These are phyloP conservation scores for Salvator merianae DNA, from an alignment of 2,113 vertebrate genomes.

Conservation along the genomic window DNA sequence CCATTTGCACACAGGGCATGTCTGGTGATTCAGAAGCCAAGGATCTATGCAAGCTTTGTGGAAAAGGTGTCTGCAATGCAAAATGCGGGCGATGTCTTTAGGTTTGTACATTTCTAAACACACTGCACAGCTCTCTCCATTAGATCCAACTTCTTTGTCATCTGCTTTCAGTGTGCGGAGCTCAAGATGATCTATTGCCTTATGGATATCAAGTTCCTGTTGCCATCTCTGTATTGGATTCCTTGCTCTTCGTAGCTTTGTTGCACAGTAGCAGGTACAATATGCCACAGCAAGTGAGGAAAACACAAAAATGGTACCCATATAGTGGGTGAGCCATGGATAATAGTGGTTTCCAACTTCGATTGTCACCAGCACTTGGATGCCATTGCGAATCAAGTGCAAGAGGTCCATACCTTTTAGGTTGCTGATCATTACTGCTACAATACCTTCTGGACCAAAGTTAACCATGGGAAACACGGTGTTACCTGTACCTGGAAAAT, in stretches of 20 bases:
- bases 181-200: conserved; percentile 72
- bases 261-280: conserved; percentile 69
- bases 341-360: conserved; percentile 54
- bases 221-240: conserved; percentile 64
- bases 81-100: conserved; percentile 74
- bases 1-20: conserved; percentile 82
- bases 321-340: conserved; percentile 51
- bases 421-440: conserved; percentile 52
- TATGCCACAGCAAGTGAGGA: conserved; percentile 22
- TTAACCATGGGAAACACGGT: conserved; percentile 53
- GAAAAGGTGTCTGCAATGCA: conserved; percentile 82
- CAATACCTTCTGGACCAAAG: conserved; percentile 27
- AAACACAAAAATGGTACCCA: conserved; percentile 46
- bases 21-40: conserved; percentile 78
- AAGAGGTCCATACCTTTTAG: conserved; percentile 55
- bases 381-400: conserved; percentile 47
- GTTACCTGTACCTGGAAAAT: conserved; percentile 48
- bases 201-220: conserved; percentile 72
- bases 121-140: conserved; percentile 73
- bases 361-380: conserved; percentile 25
- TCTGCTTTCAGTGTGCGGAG: conserved; percentile 72
- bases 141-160: conserved; percentile 69
- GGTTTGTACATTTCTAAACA: conserved; percentile 80
- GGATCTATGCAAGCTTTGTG: conserved; percentile 78
- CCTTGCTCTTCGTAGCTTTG: conserved; percentile 58